Evolutionary conservation across 2,797 vertebrate species (phyloP).

Genomic region (Rhinophrynus dorsalis): DNA sequence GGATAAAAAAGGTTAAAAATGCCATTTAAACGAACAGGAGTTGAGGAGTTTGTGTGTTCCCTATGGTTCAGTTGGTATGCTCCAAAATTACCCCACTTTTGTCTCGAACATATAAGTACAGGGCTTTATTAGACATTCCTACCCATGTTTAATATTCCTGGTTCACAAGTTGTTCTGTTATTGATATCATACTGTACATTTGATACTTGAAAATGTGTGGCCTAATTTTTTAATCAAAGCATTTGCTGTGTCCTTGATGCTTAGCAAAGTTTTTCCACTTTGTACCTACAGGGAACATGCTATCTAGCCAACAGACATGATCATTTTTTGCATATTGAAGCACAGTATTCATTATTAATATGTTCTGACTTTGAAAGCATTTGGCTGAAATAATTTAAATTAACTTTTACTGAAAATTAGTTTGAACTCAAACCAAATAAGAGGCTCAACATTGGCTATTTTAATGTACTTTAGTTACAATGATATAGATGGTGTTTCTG

Average conservation of each 20-base stretch:
- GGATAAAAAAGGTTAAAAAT: no score
- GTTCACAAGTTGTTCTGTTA: not conserved
- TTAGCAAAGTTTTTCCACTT: constrained; percentile 11
- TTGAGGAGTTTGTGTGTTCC: no score
- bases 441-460: not conserved
- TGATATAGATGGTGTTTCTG: not conserved
- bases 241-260: constrained; percentile 12
- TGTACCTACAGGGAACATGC: constrained; percentile 13
- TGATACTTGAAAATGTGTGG: constrained; percentile 13
- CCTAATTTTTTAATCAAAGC: constrained; percentile 42
- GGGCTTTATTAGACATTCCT: not conserved
- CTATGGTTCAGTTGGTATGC: no score
- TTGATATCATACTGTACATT: constrained; percentile 11
- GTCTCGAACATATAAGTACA: not conserved
- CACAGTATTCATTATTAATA: constrained; percentile 39
- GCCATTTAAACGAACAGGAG: no score
- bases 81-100: no score
- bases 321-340: constrained; percentile 19
- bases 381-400: constrained; percentile 43
- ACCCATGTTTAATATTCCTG: constrained; percentile 15
- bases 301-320: constrained; percentile 12
- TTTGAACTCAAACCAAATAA: constrained; percentile 32
- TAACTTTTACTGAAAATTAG: constrained; percentile 41
- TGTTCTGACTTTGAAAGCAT: constrained; percentile 32
- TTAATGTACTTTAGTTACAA: constrained; percentile 18